Evolutionary conservation across 2,797 vertebrate genomes (phyloP), one percentile per base, ranked within the genome.

Genomic region (Pseudochaenichthys georgianus): DNA sequence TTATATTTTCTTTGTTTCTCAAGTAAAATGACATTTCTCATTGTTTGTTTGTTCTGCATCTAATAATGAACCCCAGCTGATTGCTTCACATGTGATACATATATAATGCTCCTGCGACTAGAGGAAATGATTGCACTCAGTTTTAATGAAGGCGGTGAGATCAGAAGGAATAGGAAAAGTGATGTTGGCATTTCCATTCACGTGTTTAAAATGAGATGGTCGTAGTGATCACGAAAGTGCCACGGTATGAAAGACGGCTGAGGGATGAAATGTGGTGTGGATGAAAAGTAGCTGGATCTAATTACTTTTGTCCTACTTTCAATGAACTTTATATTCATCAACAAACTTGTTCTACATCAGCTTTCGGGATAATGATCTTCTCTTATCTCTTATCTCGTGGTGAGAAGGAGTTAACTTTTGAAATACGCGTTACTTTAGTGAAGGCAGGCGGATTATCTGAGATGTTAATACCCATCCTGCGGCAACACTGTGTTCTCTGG

Each of bases 271-370:
- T 76, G 50, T 60, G 54, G 34, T 16, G 69, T 13, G 73, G 77
- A 73, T 73, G 38, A 74, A 74, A 80, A 72, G 75, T 53, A 72
- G 64, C 75, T 75, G 48, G 48, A 41, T 85, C 59, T 86, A 85
- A 89, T 90, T 85, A 91, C 70, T 61, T 79, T 92, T 88, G 87
- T 89, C 88, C 88, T 85, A 89, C 88, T 92, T 92, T 92, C 34
- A 77, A 55, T 80, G 43, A 88, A 81, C 76, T 79, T 81, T 52
- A 71, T 80, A 78, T 74, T 60, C 75, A 81, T 75, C 73, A 80
- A 59, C 68, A 74, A 75, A 86, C 80, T 85, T 84, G 80, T 62
- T 53, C 68, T 63, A 59, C 75, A 75, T 69, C 19, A 70, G 65
- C 67, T 75, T 70, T 66, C 3, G 3, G 75, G 80, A 80, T 91